Base-by-base conservation (phyloP, 2,797 vertebrate species). In the Emydoidea blandingii region DNA sequence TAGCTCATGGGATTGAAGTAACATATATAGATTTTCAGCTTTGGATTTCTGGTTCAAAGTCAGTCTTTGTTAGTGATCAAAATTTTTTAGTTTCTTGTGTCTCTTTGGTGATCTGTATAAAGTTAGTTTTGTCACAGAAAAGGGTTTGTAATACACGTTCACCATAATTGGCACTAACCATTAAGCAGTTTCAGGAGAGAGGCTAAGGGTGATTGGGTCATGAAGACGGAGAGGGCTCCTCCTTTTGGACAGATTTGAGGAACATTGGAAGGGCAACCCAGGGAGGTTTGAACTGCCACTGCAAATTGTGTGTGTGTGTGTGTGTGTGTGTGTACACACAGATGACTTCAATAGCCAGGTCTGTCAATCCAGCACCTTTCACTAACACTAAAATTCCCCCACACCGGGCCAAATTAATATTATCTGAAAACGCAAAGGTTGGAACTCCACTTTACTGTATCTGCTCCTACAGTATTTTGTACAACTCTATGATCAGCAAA, bases 381-480 rank as follows among this genome's bases (percentile, higher is more conserved):
- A 53, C 31, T 53, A 53, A n/a, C 50, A 80, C 12, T 78, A 78
- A 53, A 29, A 11, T 29, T 47, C 27, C 29, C 27, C 23, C 19
- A 5, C 5, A 34, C 19, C 8, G 5, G 62, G 80, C 44, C 85
- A 34, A 37, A 19, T 47, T 86, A 79, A 52, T 47, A 23, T 31
- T 79, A n/a, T 9, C 81, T 74, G 74, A 18, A 87, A 81, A 86
- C 83, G 15, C 65, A 47, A 0, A 25, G 8, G 54, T 72, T 85
- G 65, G 83, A 81, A 37, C 14, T 29, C 9, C 56, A 52, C 10
- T 31, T 79, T 65, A 5, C 41, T 85, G 49, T 49, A 29, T 16
- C 8, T 81, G 2, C 27, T 47, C 11, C 41, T 82, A 23, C 0
- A 0, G 50, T n/a, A 82, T 62, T 82, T 54, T 47, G 5, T 12